Percentiles rank a stretch among this genome's conserved stretches.
phyloP scores from a whole-genome alignment of 1,140 invertebrate genomes.

The Bicyclus anynana region DNA sequence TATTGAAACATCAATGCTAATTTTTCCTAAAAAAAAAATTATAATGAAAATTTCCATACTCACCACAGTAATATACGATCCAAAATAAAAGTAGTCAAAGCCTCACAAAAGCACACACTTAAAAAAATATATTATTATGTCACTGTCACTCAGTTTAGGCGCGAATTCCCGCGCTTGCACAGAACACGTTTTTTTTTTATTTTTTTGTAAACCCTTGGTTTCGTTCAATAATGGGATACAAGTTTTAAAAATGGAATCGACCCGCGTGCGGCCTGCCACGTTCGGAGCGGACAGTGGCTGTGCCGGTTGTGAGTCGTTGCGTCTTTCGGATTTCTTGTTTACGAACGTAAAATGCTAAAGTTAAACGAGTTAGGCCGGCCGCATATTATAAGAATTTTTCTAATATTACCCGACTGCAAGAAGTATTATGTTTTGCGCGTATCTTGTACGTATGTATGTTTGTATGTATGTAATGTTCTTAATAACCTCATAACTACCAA shows the following conservation, averaged over 20 bases:
- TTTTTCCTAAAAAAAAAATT: neutral
- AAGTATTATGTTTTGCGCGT: too few relatives aligned
- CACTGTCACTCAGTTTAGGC: conserved; percentile 53
- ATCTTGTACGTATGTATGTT: too few relatives aligned
- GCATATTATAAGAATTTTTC: too few relatives aligned
- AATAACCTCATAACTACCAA: too few relatives aligned
- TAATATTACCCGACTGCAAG: too few relatives aligned
- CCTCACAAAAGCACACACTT: conserved; percentile 47
- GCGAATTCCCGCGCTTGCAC: conserved; percentile 41
- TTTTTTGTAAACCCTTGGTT: conserved; percentile 21
- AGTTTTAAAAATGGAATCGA: conserved; percentile 28
- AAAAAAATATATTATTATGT: conserved; percentile 41
- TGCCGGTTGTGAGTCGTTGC: conserved; percentile 47
- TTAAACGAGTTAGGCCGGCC: neutral
- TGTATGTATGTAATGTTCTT: too few relatives aligned
- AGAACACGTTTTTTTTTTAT: conserved; percentile 30
- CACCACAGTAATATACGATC: conserved; percentile 28
- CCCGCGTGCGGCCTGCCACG: conserved; percentile 49
- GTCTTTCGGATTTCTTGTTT: conserved; percentile 51
- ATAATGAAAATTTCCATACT: conserved; percentile 22
- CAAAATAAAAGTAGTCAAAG: conserved; percentile 17
- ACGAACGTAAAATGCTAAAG: conserved; percentile 30
- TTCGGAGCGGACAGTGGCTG: conserved; percentile 53
- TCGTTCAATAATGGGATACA: too few relatives aligned
- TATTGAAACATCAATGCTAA: conserved; percentile 5